These are phyloP conservation scores for Urocyon cinereoargenteus DNA, from an alignment of 2,797 vertebrate species.

Conservation along the genomic window DNA sequence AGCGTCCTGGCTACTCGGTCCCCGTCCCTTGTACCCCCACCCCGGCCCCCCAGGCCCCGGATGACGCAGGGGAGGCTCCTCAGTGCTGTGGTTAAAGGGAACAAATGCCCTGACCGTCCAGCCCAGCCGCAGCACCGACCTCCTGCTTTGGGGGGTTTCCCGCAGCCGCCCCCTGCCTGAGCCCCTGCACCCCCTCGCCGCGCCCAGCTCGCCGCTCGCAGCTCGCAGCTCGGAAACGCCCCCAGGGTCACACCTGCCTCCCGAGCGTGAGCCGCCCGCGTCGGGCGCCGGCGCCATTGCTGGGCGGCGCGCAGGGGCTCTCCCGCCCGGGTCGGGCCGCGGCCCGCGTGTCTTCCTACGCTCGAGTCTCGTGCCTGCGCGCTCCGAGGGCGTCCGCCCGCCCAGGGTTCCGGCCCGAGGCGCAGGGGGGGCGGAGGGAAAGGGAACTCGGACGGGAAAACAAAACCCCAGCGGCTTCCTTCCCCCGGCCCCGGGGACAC, in stretches of 20 bases:
- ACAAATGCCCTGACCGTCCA: background rate
- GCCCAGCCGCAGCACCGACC: background rate
- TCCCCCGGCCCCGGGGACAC: background rate
- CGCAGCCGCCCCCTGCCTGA: background rate
- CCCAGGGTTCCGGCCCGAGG: background rate
- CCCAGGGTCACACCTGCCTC: slow-evolving; percentile 37
- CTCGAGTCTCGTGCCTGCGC: background rate
- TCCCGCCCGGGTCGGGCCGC: background rate
- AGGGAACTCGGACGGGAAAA: background rate
- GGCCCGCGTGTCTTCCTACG: background rate
- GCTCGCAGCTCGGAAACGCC: background rate
- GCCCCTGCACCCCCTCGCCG: background rate
- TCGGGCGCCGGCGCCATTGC: slow-evolving; percentile 52
- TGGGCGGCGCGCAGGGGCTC: slow-evolving; percentile 2
- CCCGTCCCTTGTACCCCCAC: background rate
- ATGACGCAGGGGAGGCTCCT: background rate
- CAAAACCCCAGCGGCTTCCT: background rate
- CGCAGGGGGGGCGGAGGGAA: background rate
- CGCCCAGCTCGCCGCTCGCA: background rate
- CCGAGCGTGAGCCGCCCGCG: background rate
- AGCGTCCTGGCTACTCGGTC: background rate
- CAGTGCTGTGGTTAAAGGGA: background rate
- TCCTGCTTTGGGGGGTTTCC: background rate
- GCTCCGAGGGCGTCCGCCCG: background rate
- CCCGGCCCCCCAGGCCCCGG: background rate